These are phyloP conservation scores for Drosophila nigritarsus DNA, from an alignment of 2,888 invertebrate genomes.

Conservation along the genomic window DNA sequence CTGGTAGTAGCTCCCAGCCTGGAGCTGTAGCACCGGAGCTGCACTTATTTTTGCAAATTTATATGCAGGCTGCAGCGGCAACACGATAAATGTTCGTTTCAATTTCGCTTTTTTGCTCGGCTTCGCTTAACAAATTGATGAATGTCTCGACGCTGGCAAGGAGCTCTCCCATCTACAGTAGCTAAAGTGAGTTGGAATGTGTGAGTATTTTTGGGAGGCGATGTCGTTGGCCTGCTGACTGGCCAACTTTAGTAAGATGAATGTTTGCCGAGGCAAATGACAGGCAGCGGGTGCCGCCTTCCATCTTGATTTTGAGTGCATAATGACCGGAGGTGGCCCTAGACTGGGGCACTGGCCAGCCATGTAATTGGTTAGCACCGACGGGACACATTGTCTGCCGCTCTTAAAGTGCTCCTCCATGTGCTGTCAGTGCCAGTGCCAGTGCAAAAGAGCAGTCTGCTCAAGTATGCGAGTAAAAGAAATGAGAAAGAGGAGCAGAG, in stretches of 20 bases:
- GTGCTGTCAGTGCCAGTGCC: constrained; percentile 51
- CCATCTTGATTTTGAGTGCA: constrained; percentile 78
- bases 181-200: constrained; percentile 7
- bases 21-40: constrained; percentile 27
- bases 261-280: constrained; percentile 75
- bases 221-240: constrained; percentile 33
- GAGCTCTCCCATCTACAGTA: constrained; percentile 8
- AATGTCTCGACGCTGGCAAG: constrained; percentile 50
- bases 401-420: constrained; percentile 54
- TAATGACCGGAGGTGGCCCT: constrained; percentile 68
- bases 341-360: constrained; percentile 25
- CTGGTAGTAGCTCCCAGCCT: constrained; percentile 16
- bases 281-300: constrained; percentile 71
- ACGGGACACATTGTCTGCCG: constrained; percentile 8
- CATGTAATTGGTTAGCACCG: constrained; percentile 69
- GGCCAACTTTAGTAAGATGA: constrained; percentile 76
- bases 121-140: constrained; percentile 74
- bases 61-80: constrained; percentile 65
- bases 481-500: constrained; percentile 15
- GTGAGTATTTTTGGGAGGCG: constrained; percentile 7
- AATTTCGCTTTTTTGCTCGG: constrained; percentile 60
- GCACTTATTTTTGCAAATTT: constrained; percentile 75
- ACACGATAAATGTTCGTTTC: constrained; percentile 75
- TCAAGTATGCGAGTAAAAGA: constrained; percentile 8
- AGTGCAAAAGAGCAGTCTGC: constrained; percentile 41